These are phyloP conservation scores for Pitta sordida DNA, from an alignment of 2,113 vertebrate species.

Conservation along the genomic window DNA sequence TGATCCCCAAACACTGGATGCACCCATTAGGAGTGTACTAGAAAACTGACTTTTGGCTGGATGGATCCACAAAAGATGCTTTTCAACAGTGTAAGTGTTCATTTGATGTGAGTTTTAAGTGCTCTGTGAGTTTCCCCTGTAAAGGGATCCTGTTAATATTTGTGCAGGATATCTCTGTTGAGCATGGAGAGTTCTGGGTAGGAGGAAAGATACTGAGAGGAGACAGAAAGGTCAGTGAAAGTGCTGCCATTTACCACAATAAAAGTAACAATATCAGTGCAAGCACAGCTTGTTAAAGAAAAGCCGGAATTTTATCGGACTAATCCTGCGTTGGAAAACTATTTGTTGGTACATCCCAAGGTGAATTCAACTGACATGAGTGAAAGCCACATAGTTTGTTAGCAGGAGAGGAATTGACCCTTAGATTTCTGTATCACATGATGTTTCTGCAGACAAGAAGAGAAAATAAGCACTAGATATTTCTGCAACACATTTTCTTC, in stretches of 20 bases:
- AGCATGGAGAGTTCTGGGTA: neutral
- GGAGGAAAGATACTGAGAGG: neutral
- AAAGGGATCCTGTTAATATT: neutral
- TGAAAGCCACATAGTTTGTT: neutral
- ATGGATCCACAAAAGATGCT: neutral
- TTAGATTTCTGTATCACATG: neutral
- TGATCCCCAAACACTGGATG: accelerated
- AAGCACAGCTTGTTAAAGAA: neutral
- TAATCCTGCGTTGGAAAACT: neutral
- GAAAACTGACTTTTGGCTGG: neutral
- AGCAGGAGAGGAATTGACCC: neutral
- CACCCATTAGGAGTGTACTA: accelerated
- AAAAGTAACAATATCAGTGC: neutral
- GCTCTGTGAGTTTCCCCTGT: accelerated
- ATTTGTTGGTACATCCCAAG: neutral
- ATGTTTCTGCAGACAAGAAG: neutral
- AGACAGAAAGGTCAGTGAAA: neutral
- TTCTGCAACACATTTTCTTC: neutral
- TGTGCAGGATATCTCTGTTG: neutral
- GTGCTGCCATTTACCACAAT: neutral
- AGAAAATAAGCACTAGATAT: neutral
- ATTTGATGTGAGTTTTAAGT: neutral
- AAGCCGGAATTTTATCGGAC: neutral
- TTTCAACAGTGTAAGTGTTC: neutral
- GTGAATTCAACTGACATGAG: neutral